Conservation (phyloP, 2,888 invertebrate species). For the Stenurella melanura region DNA sequence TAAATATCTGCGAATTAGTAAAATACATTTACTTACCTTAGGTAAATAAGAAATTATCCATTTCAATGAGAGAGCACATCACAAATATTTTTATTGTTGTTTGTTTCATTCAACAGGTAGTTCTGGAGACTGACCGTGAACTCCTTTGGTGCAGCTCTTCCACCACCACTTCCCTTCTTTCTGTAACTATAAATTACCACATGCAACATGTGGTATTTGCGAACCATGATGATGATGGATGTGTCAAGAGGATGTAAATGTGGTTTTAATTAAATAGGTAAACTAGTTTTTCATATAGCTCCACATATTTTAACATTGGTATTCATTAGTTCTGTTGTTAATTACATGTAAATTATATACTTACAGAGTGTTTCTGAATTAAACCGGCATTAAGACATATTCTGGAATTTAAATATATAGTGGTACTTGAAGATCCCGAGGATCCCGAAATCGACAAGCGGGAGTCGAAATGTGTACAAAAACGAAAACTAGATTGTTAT, state of each 20-base stretch:
- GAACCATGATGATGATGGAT: background rate
- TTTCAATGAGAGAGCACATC: conserved; percentile 23
- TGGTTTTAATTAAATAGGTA: background rate
- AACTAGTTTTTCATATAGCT: background rate
- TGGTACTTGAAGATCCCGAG: no score
- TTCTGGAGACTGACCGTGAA: conserved; percentile 48
- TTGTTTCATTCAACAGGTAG: conserved; percentile 47
- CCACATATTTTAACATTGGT: background rate
- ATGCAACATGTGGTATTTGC: conserved; percentile 6
- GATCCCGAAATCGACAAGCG: no score
- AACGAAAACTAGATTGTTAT: no score
- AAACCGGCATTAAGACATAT: no score
- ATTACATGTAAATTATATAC: background rate
- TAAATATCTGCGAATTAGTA: background rate
- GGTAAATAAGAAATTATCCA: conserved; percentile 29
- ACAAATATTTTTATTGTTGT: conserved; percentile 30
- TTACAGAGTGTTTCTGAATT: background rate
- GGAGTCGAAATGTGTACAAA: no score
- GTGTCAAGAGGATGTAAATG: background rate
- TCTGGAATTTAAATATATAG: no score
- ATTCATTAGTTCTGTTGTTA: background rate
- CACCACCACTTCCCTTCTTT: conserved; percentile 16
- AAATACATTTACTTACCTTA: conserved; percentile 24
- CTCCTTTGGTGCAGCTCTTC: conserved; percentile 35
- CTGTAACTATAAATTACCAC: conserved; percentile 7